phyloP scores from a whole-genome alignment of 2,113 vertebrate species.

The Propithecus coquereli region DNA sequence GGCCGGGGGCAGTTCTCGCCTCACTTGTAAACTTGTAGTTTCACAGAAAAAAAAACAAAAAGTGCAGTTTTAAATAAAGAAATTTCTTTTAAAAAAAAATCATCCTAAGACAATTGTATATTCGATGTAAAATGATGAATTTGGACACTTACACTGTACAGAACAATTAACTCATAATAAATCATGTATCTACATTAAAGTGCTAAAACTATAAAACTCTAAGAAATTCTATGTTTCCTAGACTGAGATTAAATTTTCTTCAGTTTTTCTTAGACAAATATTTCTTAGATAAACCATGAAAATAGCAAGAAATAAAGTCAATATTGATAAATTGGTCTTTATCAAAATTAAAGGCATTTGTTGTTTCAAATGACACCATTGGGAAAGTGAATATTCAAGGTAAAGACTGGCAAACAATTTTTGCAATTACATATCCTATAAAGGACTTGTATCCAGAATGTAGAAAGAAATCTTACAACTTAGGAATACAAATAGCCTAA shows the following conservation, averaged over 20 bases:
- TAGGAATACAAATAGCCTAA: not conserved
- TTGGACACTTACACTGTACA: not conserved
- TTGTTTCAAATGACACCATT: not conserved
- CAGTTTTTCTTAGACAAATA: not conserved
- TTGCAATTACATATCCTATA: not conserved
- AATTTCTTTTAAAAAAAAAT: constrained; percentile 73
- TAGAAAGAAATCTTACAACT: not conserved
- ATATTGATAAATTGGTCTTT: not conserved
- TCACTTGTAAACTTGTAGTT: constrained; percentile 78
- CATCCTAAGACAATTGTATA: not conserved
- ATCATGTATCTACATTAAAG: not conserved
- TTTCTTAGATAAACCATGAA: not conserved
- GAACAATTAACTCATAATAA: not conserved
- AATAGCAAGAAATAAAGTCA: not conserved
- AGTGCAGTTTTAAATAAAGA: constrained; percentile 76
- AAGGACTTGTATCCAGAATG: not conserved
- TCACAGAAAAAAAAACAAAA: constrained; percentile 51
- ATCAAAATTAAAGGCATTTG: not conserved
- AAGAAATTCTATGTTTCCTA: not conserved
- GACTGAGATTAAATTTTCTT: not conserved
- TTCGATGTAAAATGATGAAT: not conserved
- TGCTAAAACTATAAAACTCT: not conserved
- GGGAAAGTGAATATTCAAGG: not conserved
- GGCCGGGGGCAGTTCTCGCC: constrained; percentile 63
- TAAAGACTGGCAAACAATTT: not conserved